Percentiles rank a stretch among this genome's conserved stretches.
These are phyloP conservation scores for Drosophila kepulauana DNA, from an alignment of 1,140 invertebrate species.

Conservation along the genomic window DNA sequence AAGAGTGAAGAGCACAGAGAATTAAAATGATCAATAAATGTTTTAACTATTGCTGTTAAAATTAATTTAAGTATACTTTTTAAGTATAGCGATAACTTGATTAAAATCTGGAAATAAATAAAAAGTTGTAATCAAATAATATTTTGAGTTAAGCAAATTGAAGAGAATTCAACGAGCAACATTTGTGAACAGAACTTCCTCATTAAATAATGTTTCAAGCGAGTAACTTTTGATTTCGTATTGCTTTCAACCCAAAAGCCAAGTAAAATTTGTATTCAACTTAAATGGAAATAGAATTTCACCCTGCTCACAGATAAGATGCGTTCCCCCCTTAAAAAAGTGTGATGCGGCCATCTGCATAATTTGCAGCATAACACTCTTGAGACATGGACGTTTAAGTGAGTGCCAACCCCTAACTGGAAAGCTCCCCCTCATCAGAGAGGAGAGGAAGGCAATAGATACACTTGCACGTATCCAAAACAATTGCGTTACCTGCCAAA, in stretches of 20 bases:
- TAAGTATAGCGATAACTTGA: no score
- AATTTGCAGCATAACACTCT: conserved; percentile 53
- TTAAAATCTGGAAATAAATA: no score
- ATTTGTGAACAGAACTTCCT: no score
- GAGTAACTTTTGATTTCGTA: not conserved
- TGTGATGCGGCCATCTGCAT: conserved; percentile 49
- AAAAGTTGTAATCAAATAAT: no score
- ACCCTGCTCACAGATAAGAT: not conserved
- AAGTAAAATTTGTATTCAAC: not conserved
- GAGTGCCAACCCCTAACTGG: conserved; percentile 41
- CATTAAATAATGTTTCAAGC: no score
- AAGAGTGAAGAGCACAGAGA: no score
- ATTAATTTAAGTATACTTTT: no score
- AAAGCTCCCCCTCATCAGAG: not conserved
- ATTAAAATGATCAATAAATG: no score
- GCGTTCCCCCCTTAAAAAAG: not conserved
- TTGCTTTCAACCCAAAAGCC: not conserved
- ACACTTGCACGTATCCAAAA: conserved; percentile 59
- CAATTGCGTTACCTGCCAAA: conserved; percentile 74
- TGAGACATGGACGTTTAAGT: conserved; percentile 37
- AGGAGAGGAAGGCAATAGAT: conserved; percentile 40
- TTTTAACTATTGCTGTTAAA: no score
- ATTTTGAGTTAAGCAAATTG: no score
- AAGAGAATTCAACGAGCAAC: no score
- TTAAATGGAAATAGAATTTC: conserved; percentile 1